Evolutionary conservation across 2,113 vertebrate species (phyloP).

Genomic region (Helogale parvula): DNA sequence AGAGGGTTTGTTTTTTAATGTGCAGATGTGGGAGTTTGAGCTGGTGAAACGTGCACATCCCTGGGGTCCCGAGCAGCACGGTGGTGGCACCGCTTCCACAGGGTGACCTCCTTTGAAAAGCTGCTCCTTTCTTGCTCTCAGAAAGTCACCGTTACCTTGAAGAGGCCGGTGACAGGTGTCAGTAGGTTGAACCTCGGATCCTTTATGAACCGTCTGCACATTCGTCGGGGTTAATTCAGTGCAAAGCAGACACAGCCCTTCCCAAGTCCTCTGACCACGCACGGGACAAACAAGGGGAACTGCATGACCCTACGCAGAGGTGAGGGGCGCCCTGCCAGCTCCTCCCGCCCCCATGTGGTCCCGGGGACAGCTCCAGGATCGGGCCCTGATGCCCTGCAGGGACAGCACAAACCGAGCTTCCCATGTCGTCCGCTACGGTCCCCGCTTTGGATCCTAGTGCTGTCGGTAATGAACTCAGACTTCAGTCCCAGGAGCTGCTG

Average conservation of each 20-base stretch:
- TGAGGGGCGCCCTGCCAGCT: not conserved
- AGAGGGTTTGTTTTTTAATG: not conserved
- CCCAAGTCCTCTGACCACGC: not conserved
- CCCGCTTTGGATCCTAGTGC: not conserved
- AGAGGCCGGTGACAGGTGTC: not conserved
- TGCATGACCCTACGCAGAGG: rapidly evolving
- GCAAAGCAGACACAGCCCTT: not conserved
- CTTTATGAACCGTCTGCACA: not conserved
- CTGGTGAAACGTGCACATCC: rapidly evolving
- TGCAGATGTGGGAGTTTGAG: not conserved
- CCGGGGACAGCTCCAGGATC: not conserved
- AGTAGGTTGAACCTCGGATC: not conserved
- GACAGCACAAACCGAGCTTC: not conserved
- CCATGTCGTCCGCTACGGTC: not conserved
- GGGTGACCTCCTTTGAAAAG: not conserved
- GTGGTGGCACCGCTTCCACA: not conserved
- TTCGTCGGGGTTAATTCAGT: not conserved
- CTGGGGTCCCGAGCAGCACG: not conserved
- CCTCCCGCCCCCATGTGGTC: rapidly evolving
- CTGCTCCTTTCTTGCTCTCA: not conserved
- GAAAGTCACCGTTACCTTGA: not conserved
- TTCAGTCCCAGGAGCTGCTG: not conserved
- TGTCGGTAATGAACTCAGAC: not conserved
- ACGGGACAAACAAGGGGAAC: too few relatives aligned
- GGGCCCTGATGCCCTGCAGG: not conserved